Evolutionary conservation across 2,888 invertebrate genomes (phyloP), one percentile per base, ranked within the genome.

Genomic region (Andrena camellia): DNA sequence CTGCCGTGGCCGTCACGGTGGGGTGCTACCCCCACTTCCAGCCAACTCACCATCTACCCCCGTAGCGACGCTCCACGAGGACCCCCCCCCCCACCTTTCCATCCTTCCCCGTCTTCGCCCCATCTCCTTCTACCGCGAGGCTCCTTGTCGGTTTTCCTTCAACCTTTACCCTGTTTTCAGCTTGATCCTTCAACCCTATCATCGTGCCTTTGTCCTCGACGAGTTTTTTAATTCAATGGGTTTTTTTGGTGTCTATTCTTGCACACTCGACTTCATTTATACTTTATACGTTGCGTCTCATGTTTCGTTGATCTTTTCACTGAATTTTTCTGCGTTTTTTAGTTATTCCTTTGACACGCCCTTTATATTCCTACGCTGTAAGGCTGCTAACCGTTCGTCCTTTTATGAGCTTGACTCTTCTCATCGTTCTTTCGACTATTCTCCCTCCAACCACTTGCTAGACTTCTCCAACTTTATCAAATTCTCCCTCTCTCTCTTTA

Each of bases 1-100:
- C 86, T 84, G 80, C 80, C 82, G 78, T 68, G 83, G 78, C 33
- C 82, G 87, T 76, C 79, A 77, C 78, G 85, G 90, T 90, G 93
- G 92, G 82, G 93, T 92, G 93, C 81, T 76, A 42, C 54, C 62
- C 63, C 69, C 74, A 71, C 81, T 42, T 17, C 33, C 60, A 35
- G 50, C 23, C 76, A 76, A 57, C 66, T 63, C 76, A 42, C 70
- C 64, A 31, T 67, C 66, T 31, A 33, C 63, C 63, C 63, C 23
- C 35, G 23, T 67, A 75, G 72, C 72, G 57, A 52, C n/a, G 13
- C 64, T 68, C 59, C 60, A 52, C 69, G 35, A 8, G 23, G 29
- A 63, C 23, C 62, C 6, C 52, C 62, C 6, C 52, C 71, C 74
- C 69, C 83, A 8, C 42, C 42, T 42, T 64, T 75, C 57, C 48